These are phyloP conservation scores for Prochilodus magdalenae DNA, from an alignment of 2,113 vertebrate genomes.

Conservation along the genomic window DNA sequence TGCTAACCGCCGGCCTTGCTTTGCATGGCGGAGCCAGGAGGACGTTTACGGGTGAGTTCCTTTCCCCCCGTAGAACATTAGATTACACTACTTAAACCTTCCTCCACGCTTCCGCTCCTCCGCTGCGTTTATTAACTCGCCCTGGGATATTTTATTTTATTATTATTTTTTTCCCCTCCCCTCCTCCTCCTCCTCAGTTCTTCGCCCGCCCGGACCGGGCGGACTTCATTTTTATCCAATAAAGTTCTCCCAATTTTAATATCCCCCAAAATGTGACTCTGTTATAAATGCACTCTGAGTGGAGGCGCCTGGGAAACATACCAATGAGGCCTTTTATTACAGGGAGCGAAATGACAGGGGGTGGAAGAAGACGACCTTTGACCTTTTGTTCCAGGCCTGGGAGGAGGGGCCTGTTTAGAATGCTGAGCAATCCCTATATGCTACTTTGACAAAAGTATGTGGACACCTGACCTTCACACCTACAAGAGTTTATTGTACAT, in stretches of 20 bases:
- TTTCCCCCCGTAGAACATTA: not conserved
- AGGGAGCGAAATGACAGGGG: not conserved
- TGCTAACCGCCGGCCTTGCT: not conserved
- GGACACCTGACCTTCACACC: too few relatives aligned
- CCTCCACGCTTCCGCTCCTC: not conserved
- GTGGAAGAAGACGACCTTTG: not conserved
- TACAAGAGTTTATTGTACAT: too few relatives aligned
- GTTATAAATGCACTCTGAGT: constrained; percentile 2
- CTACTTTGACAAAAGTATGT: too few relatives aligned
- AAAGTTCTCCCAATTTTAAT: constrained; percentile 35
- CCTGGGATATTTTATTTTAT: constrained; percentile 4
- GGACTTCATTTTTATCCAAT: constrained; percentile 18
- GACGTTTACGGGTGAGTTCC: not conserved
- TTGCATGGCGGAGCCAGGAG: not conserved
- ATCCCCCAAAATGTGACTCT: constrained; percentile 10
- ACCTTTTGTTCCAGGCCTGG: not conserved
- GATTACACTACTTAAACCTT: constrained; percentile 5
- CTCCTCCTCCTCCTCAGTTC: not conserved
- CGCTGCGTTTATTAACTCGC: constrained; percentile 4
- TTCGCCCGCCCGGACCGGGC: not conserved
- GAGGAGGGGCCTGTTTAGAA: not conserved
- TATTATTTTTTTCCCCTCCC: not conserved
- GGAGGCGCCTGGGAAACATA: too few relatives aligned
- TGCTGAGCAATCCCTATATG: too few relatives aligned
- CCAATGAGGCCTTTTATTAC: not conserved